Evolutionary conservation across 2,113 vertebrate species (phyloP).

Genomic region (Grallaria varia): DNA sequence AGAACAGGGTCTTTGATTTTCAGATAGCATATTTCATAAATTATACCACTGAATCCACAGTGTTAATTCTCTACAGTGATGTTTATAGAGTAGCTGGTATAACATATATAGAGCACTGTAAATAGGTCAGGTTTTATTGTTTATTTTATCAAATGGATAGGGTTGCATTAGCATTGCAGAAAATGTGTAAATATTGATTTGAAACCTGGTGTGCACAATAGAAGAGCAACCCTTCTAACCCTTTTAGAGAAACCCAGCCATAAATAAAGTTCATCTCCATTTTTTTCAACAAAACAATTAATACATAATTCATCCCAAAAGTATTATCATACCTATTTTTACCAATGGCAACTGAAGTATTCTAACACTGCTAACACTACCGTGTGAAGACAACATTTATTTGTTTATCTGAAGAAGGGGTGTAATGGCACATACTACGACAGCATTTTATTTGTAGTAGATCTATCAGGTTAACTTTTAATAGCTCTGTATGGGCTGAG

Average conservation of each 20-base stretch:
- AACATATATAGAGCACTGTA: conserved; percentile 37
- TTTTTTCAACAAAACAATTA: conserved; percentile 76
- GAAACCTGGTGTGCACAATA: conserved; percentile 73
- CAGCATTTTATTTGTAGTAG: conserved; percentile 70
- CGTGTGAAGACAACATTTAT: conserved; percentile 14
- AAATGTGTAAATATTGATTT: conserved; percentile 88
- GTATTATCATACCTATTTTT: conserved; percentile 60
- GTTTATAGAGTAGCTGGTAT: conserved; percentile 33
- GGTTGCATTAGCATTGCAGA: conserved; percentile 76
- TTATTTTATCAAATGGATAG: conserved; percentile 78
- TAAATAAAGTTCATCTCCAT: conserved; percentile 79
- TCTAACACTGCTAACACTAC: not conserved
- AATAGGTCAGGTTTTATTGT: conserved; percentile 80
- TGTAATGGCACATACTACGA: not conserved
- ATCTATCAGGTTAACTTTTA: conserved; percentile 67
- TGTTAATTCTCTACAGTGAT: conserved; percentile 33
- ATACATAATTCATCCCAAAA: conserved; percentile 77
- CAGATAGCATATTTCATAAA: conserved; percentile 19
- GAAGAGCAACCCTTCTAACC: conserved; percentile 78
- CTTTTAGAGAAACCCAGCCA: conserved; percentile 80
- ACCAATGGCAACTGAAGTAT: conserved; percentile 42
- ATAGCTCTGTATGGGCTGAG: conserved; percentile 50
- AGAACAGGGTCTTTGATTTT: not conserved
- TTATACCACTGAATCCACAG: not conserved
- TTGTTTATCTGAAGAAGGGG: conserved; percentile 35